Base-by-base conservation (phyloP, 2,113 vertebrate species). In the Collichthys lucidus region DNA sequence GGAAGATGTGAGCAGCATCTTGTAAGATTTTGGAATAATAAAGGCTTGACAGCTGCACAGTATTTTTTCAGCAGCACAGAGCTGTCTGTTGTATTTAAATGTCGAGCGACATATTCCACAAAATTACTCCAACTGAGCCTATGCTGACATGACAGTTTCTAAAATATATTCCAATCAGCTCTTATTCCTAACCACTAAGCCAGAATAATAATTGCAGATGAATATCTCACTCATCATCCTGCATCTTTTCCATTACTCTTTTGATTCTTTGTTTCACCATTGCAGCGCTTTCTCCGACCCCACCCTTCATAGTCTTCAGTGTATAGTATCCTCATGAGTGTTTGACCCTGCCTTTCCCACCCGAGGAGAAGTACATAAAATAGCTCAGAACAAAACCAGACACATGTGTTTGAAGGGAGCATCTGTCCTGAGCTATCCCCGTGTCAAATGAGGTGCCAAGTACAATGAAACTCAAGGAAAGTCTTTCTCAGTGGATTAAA, bases 391-490 rank as follows among this genome's bases (percentile, higher is more conserved):
- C 10, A 79, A 77, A 80, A 78, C 15, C 50, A 81, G 73, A 83
- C 80, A 84, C 71, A 90, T 90, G 83, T 69, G 50, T 81, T 70
- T 83, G 50, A 89, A 70, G 70, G 65, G 66, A 89, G 82, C 87
- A 88, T 90, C 86, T 89, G 85, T 88, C 71, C 68, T 57, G 17
- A 80, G 15, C 72, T 50, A 77, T 79, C 75, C 46, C 56, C 35
- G 11, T 80, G 63, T 83, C 82, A 84, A 88, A 77, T 65, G 42
- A 89, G 61, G 67, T 84, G 85, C 83, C 89, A 91, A 86, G 84
- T 79, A 68, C 72, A 86, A 86, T 86, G 64, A 80, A 87, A 83
- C 40, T 81, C 61, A 60, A 53, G 70, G 2, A 68, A 15, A 4
- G 10, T 53, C 56, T 63, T 74, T 82, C 66, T 85, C 73, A 69